These are phyloP conservation scores for Arothron firmamentum DNA, from an alignment of 2,113 vertebrate genomes.

Conservation along the genomic window DNA sequence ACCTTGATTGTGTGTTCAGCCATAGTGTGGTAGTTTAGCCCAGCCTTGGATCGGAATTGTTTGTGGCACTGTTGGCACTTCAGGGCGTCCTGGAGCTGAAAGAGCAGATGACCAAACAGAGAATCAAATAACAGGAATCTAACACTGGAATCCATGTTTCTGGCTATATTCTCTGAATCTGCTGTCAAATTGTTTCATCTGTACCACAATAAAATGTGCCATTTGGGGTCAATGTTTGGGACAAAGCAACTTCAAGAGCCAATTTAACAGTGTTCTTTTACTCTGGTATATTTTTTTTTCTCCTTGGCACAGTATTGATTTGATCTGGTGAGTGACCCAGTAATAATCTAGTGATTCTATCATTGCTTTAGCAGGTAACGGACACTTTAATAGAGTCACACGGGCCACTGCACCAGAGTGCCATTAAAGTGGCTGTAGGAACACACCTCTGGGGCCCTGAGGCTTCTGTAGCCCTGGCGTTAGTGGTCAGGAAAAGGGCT, in stretches of 20 bases:
- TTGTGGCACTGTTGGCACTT: conserved; percentile 96
- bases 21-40: conserved; percentile 98
- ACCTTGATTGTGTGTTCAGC: conserved; percentile 93
- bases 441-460: conserved; percentile 27
- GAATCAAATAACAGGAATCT: conserved; percentile 25
- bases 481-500: conserved; percentile 7
- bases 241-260: conserved; percentile 21
- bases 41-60: conserved; percentile 96
- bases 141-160: background rate
- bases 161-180: conserved; percentile 12
- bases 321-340: conserved; percentile 48
- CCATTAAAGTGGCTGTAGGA: conserved; percentile 39
- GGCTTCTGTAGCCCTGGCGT: conserved; percentile 10
- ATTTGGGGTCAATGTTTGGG: conserved; percentile 19
- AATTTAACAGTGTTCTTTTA: conserved; percentile 27
- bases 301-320: conserved; percentile 47
- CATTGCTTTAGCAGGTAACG: conserved; percentile 53
- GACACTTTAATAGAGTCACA: conserved; percentile 63
- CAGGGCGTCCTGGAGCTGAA: conserved; percentile 91
- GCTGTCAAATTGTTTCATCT: conserved; percentile 25
- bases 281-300: conserved; percentile 2
- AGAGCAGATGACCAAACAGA: conserved; percentile 35
- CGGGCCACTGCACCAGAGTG: conserved; percentile 35
- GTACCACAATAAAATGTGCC: conserved; percentile 28
- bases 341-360: conserved; percentile 59